Base-by-base conservation (phyloP, 2,888 invertebrate species). In the Drosophila dives region DNA sequence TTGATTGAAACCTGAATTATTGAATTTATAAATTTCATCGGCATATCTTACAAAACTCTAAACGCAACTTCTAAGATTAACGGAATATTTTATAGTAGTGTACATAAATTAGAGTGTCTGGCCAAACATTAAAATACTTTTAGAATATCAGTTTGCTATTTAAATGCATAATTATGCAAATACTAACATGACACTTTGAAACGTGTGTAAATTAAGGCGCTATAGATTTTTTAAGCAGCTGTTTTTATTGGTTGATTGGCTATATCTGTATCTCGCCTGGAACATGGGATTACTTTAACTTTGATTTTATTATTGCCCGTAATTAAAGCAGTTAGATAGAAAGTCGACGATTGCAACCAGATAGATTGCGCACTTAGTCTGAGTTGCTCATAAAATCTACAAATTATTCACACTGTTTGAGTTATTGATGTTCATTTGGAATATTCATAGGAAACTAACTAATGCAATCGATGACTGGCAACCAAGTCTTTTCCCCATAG, bases 381-480 rank as follows among this genome's bases (percentile, higher is more conserved):
- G 55, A 17, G 42, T 2, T 51, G 42, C 55, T 33, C 48, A 56
- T 63, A 34, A 58, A 34, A 40, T n/a, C 42, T 40, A 33, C 34
- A 26, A 64, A 65, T 68, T 55, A 77, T 75, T 86, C 65, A 70
- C 66, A 74, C 36, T 62, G 48, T 56, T 65, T 56, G 56, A 64
- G 38, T 69, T 61, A 80, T 83, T 80, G 80, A 88, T 86, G 80
- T 86, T 80, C 70, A 84, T 75, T 71, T 17, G 53, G 55, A 56
- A 61, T 50, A 50, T 45, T 11, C 64, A 62, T 87, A 86, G 76
- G 86, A 87, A 87, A 45, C 54, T 60, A 42, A 42, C 40, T 51
- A 71, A 7, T 56, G 40, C 53, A 40, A 40, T 20, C 36, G 58
- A 48, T 5, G 49, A 40, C 26, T 54, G 61, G 42, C 12, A 40